Evolutionary conservation across 2,113 vertebrate genomes (phyloP).

Genomic region (Serinus canaria): DNA sequence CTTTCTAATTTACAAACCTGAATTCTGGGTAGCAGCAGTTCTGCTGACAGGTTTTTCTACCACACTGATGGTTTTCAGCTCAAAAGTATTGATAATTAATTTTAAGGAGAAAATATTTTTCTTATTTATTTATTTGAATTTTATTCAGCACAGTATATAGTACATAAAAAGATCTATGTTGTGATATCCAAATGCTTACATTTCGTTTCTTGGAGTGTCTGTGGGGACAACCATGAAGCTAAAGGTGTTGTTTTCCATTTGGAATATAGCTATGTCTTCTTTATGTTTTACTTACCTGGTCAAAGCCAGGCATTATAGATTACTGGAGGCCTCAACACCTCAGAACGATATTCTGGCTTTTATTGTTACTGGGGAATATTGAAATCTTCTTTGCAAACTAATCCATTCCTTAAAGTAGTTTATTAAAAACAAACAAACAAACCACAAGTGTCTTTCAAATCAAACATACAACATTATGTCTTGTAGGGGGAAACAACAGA

Average conservation of each 20-base stretch:
- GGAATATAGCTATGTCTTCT: neutral
- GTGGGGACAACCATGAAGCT: neutral
- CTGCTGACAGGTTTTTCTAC: neutral
- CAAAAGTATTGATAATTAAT: neutral
- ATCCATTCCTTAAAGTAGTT: neutral
- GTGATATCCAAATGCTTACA: neutral
- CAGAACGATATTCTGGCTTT: neutral
- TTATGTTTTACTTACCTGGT: neutral
- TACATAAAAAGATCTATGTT: neutral
- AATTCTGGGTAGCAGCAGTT: neutral
- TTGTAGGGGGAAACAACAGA: neutral
- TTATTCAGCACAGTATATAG: neutral
- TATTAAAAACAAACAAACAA: neutral
- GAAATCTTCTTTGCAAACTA: neutral
- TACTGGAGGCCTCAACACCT: neutral
- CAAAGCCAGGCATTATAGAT: neutral
- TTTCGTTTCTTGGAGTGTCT: neutral
- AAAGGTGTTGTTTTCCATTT: slow-evolving; percentile 3
- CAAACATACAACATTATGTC: neutral
- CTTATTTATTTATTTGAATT: neutral
- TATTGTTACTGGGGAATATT: neutral
- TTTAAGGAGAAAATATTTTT: neutral
- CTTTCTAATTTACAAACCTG: neutral
- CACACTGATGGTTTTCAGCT: neutral
- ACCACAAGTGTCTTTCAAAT: neutral